These are phyloP conservation scores for Taeniopygia guttata DNA, from an alignment of 2,797 vertebrate species.

Conservation along the genomic window DNA sequence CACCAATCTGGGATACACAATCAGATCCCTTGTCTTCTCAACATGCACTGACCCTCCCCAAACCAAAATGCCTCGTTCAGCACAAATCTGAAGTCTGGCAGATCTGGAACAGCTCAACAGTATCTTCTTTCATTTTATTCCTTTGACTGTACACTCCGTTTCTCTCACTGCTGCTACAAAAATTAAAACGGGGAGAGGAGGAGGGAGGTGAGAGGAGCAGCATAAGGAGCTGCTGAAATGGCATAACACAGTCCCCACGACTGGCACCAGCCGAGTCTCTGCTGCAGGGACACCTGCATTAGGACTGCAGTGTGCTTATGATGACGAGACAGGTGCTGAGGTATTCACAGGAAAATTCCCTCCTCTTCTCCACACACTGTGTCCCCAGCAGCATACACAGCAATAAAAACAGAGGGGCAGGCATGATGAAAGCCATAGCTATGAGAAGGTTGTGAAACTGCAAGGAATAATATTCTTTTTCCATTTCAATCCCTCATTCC, in stretches of 20 bases:
- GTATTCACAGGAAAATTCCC: not conserved
- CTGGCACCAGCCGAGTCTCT: not conserved
- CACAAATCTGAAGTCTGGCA: not conserved
- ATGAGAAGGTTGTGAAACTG: not conserved
- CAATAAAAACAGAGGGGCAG: not conserved
- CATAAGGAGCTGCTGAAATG: not conserved
- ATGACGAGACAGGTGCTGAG: slow-evolving; percentile 21
- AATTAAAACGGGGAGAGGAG: not conserved
- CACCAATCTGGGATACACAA: not conserved
- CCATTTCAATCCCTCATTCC: not conserved
- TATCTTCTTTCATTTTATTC: not conserved
- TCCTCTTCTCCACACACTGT: not conserved
- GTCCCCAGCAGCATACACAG: not conserved
- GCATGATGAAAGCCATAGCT: not conserved
- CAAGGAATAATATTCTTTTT: not conserved
- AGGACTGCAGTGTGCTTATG: slow-evolving; percentile 21
- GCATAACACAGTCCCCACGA: not conserved
- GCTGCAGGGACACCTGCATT: slow-evolving; percentile 56
- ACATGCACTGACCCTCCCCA: not conserved
- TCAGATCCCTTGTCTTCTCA: not conserved
- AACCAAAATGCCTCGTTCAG: not conserved
- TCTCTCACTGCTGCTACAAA: not conserved
- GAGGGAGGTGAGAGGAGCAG: not conserved
- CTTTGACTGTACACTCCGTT: not conserved
- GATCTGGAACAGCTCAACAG: not conserved